These are phyloP conservation scores for Sebastes diaconus DNA, from an alignment of 2,797 vertebrate genomes.

Conservation along the genomic window DNA sequence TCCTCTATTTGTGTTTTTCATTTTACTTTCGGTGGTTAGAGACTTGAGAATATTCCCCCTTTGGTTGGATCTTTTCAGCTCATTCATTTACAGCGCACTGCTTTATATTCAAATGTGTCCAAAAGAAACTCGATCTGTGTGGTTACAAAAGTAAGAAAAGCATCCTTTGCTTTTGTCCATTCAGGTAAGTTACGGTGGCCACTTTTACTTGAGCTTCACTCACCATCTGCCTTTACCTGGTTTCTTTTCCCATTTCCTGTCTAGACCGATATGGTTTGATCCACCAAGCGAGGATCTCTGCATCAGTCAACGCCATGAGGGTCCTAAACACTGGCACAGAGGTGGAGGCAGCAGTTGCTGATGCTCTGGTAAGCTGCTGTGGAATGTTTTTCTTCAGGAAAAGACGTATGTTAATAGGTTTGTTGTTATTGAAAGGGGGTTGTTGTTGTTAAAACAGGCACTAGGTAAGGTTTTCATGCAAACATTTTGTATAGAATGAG, in stretches of 20 bases:
- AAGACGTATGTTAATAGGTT: neutral
- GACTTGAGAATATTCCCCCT: neutral
- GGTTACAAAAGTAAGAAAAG: slow-evolving; percentile 2
- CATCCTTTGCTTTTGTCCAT: neutral
- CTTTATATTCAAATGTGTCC: neutral
- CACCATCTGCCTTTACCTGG: slow-evolving; percentile 50
- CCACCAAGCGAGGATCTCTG: slow-evolving; percentile 93
- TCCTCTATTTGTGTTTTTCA: slow-evolving; percentile 1
- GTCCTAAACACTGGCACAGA: slow-evolving; percentile 96
- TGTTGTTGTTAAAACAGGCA: neutral
- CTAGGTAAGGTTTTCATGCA: neutral
- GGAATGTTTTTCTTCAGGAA: neutral
- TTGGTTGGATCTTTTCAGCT: neutral
- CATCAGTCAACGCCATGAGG: slow-evolving; percentile 94
- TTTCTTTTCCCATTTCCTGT: slow-evolving; percentile 65
- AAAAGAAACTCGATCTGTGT: neutral
- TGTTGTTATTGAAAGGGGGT: neutral
- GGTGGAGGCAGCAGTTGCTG: slow-evolving; percentile 96
- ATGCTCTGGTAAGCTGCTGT: slow-evolving; percentile 91
- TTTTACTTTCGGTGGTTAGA: slow-evolving; percentile 21
- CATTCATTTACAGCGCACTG: neutral
- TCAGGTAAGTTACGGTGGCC: slow-evolving; percentile 48
- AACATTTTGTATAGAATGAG: neutral
- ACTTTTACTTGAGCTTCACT: neutral
- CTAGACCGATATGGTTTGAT: slow-evolving; percentile 94